Conservation (phyloP, 1,140 invertebrate genomes). For the Phthorimaea operculella region DNA sequence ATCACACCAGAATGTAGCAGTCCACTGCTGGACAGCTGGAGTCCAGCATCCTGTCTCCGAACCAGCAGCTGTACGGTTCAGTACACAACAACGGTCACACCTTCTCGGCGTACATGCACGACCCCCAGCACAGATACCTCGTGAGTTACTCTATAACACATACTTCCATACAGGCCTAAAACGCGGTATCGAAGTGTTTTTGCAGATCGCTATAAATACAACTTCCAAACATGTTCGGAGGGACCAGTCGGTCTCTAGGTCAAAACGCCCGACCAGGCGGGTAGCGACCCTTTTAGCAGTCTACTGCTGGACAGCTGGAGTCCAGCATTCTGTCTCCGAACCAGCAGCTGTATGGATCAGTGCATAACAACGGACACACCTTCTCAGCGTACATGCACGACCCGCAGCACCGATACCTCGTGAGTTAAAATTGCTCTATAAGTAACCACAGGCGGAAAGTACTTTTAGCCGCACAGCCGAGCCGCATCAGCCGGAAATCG, state of each 20-base stretch:
- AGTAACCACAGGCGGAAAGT: too few relatives aligned
- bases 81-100: slow-evolving; percentile 75
- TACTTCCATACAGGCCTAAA: too few relatives aligned
- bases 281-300: too few relatives aligned
- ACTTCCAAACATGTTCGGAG: too few relatives aligned
- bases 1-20: too few relatives aligned
- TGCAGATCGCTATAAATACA: too few relatives aligned
- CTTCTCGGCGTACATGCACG: slow-evolving; percentile 72
- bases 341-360: slow-evolving; percentile 70
- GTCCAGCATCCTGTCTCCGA: slow-evolving; percentile 67
- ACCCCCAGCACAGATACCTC: slow-evolving; percentile 71
- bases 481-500: too few relatives aligned
- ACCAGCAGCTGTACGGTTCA: slow-evolving; percentile 71
- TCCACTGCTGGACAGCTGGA: slow-evolving; percentile 75
- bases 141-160: slow-evolving; percentile 54
- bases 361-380: slow-evolving; percentile 75
- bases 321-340: slow-evolving; percentile 69
- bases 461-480: too few relatives aligned
- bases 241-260: too few relatives aligned
- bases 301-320: slow-evolving; percentile 74
- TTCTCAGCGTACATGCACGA: slow-evolving; percentile 73
- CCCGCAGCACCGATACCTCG: slow-evolving; percentile 56
- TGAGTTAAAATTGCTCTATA: slow-evolving; percentile 10
- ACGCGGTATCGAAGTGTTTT: too few relatives aligned
- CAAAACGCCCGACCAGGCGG: too few relatives aligned